Conservation (phyloP, 2,888 invertebrate species). For the Poecilus cupreus region DNA sequence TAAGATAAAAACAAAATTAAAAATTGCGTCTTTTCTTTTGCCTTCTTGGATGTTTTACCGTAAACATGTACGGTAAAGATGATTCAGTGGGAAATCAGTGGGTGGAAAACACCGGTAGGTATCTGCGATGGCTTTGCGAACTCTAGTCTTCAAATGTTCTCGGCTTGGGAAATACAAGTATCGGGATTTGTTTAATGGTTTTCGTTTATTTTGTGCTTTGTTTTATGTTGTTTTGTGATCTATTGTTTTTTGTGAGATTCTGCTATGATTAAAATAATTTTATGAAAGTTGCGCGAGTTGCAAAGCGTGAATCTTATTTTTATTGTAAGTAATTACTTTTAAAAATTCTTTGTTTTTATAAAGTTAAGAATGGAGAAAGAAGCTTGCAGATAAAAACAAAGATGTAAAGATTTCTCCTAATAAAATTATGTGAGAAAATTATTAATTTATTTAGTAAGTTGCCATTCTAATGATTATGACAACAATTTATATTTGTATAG, state of each 20-base stretch:
- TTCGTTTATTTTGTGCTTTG: neutral
- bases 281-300: neutral
- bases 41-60: neutral
- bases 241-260: constrained; percentile 10
- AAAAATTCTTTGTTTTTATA: neutral
- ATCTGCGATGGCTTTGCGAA: neutral
- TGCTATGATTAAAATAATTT: constrained; percentile 3
- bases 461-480: neutral
- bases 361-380: neutral
- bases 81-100: constrained; percentile 31
- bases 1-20: neutral
- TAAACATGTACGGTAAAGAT: constrained; percentile 29
- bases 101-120: constrained; percentile 14
- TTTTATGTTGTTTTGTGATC: neutral
- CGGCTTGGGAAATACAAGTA: neutral
- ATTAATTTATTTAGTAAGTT: neutral
- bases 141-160: neutral
- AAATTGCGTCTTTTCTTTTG: neutral
- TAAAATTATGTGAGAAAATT: neutral
- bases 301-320: constrained; percentile 1
- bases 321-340: neutral
- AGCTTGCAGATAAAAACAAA: neutral
- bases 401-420: neutral
- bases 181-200: neutral
- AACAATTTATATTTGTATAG: neutral